A percentile compares a stretch with the other conserved stretches of the same genome.
Evolutionary conservation across 2,888 invertebrate genomes (phyloP).

Genomic region (Chaetogeoica ovagalla): DNA sequence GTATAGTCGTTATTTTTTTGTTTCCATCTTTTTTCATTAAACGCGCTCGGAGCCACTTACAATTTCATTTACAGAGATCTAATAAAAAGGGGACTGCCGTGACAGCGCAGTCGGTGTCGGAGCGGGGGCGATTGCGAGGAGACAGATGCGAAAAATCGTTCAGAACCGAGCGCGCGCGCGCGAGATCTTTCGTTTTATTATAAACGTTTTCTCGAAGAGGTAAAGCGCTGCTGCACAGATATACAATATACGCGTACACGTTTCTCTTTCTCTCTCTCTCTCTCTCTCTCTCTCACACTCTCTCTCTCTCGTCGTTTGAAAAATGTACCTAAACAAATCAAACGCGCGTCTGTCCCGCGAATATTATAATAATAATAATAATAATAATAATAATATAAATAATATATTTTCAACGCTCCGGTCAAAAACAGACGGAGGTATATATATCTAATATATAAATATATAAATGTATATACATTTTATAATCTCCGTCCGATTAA

Average conservation of each 20-base stretch:
- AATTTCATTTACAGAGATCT: conserved; percentile 50
- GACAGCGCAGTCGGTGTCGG: no score
- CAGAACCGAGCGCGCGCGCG: background rate
- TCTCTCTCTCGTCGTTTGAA: conserved; percentile 22
- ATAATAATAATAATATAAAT: no score
- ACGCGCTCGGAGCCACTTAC: conserved; percentile 47
- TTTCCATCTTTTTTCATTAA: conserved; percentile 41
- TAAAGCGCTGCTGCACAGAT: background rate
- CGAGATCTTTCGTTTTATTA: conserved; percentile 34
- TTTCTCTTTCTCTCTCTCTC: no score
- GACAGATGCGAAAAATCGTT: conserved; percentile 53
- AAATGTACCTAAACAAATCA: conserved; percentile 50
- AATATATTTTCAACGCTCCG: conserved; percentile 49
- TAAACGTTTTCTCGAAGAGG: conserved; percentile 40
- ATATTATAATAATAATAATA: background rate
- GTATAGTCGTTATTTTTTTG: background rate
- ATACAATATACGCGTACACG: background rate
- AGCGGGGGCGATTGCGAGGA: conserved; percentile 37
- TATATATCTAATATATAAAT: no score
- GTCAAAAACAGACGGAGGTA: conserved; percentile 50
- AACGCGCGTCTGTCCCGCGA: conserved; percentile 26
- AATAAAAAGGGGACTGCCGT: conserved; percentile 44
- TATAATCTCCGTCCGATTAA: conserved; percentile 51
- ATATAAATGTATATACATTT: background rate
- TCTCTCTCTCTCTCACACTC: background rate